phyloP scores from a whole-genome alignment of 2,797 vertebrate genomes.

The Melanotaenia maccullochi region DNA sequence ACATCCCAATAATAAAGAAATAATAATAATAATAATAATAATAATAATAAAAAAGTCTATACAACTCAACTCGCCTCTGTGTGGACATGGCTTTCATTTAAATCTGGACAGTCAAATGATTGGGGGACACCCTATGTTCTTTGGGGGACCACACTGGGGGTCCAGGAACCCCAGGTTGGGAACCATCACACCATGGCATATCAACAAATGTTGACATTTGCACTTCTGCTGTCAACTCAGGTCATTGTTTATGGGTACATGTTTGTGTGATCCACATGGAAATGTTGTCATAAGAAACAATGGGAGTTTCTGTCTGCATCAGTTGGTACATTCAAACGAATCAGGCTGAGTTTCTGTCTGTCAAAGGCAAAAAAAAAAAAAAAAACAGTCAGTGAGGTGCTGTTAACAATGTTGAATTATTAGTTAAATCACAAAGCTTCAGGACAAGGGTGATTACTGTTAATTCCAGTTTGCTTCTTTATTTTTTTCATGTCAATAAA shows the following conservation, averaged over 20 bases:
- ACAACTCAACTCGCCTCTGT: too few species aligned
- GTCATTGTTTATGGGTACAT: neutral
- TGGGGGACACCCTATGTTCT: too few species aligned
- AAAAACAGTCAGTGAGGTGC: too few species aligned
- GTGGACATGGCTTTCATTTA: too few species aligned
- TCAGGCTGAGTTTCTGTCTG: constrained; percentile 50
- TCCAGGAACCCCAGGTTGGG: too few species aligned
- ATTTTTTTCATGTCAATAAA: neutral
- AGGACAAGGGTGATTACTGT: neutral
- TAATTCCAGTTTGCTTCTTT: neutral
- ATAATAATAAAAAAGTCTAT: too few species aligned
- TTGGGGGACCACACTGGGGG: too few species aligned
- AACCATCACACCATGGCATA: neutral
- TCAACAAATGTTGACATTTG: constrained; percentile 1
- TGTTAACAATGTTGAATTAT: neutral
- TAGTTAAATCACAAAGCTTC: neutral
- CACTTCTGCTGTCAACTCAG: neutral
- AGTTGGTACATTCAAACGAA: constrained; percentile 9
- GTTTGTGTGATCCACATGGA: neutral
- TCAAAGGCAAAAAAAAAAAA: neutral
- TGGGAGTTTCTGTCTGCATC: constrained; percentile 16
- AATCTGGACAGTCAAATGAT: too few species aligned
- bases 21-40: too few species aligned
- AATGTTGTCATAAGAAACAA: constrained; percentile 35
- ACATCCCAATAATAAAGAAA: too few species aligned